Percentiles rank a stretch among this genome's conserved stretches.
Evolutionary conservation across 2,113 vertebrate species (phyloP).

Genomic region (Salvelinus alpinus): DNA sequence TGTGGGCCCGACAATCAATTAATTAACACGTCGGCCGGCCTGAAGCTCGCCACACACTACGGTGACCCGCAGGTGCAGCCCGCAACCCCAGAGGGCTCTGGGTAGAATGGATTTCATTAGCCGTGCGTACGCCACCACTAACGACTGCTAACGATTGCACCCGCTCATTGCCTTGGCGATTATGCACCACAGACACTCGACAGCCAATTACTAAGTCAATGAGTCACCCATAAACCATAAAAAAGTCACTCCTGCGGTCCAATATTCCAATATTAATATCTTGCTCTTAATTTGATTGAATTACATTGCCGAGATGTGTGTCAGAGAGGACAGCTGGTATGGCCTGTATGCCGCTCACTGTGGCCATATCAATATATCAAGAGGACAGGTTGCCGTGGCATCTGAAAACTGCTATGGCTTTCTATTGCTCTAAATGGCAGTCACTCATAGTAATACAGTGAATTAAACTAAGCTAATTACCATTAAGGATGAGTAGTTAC

Average conservation of each 20-base stretch:
- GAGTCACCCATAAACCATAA: constrained; percentile 34
- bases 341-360: constrained; percentile 7
- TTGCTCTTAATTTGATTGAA: background rate
- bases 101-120: constrained; percentile 71
- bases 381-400: constrained; percentile 8
- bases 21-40: constrained; percentile 52
- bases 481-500: background rate
- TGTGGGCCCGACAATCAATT: constrained; percentile 66
- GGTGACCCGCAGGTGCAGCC: constrained; percentile 66
- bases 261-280: constrained; percentile 23
- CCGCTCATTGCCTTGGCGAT: constrained; percentile 61
- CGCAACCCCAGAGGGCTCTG: constrained; percentile 49
- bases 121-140: constrained; percentile 54
- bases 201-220: too few relatives aligned
- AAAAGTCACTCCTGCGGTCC: background rate
- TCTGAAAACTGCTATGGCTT: background rate
- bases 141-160: constrained; percentile 64
- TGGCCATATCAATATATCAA: constrained; percentile 31
- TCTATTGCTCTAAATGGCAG: background rate
- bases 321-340: background rate
- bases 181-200: constrained; percentile 17
- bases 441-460: constrained; percentile 1
- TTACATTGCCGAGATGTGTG: background rate
- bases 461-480: constrained; percentile 6
- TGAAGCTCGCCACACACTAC: constrained; percentile 29